Conservation (phyloP, 2,888 invertebrate species). For the Phengaris alcon region DNA sequence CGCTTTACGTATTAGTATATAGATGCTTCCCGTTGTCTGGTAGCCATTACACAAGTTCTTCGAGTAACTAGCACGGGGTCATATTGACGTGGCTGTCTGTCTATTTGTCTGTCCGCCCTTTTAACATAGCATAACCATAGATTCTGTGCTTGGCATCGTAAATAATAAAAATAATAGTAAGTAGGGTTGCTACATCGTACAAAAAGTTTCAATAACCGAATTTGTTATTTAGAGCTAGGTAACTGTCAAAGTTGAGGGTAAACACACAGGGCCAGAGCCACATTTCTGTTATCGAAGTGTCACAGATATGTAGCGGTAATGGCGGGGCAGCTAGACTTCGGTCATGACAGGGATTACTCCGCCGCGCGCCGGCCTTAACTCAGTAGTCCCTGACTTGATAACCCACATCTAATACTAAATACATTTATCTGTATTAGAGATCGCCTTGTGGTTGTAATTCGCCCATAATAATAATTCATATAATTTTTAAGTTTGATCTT, state of each 20-base stretch:
- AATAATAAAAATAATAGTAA: too few relatives aligned
- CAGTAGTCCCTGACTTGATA: not conserved
- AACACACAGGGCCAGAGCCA: not conserved
- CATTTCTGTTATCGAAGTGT: constrained; percentile 26
- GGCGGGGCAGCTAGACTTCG: not conserved
- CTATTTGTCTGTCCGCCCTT: too few relatives aligned
- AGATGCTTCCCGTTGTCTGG: too few relatives aligned
- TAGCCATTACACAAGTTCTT: too few relatives aligned
- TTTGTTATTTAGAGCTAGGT: not conserved
- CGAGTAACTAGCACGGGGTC: too few relatives aligned
- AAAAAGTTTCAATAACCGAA: not conserved
- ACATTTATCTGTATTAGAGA: not conserved
- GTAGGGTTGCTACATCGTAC: not conserved
- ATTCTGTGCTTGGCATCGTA: too few relatives aligned
- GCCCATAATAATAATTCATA: too few relatives aligned
- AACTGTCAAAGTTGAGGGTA: not conserved
- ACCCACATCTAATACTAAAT: not conserved
- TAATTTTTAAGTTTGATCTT: too few relatives aligned
- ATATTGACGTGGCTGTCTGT: too few relatives aligned
- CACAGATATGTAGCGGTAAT: constrained; percentile 27
- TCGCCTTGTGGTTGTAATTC: too few relatives aligned
- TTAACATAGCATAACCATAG: too few relatives aligned
- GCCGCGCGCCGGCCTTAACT: not conserved
- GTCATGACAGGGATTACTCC: constrained; percentile 24
- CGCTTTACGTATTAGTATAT: too few relatives aligned